Evolutionary conservation across 2,888 invertebrate species (phyloP).

Genomic region (Arrhopalites spinosus): DNA sequence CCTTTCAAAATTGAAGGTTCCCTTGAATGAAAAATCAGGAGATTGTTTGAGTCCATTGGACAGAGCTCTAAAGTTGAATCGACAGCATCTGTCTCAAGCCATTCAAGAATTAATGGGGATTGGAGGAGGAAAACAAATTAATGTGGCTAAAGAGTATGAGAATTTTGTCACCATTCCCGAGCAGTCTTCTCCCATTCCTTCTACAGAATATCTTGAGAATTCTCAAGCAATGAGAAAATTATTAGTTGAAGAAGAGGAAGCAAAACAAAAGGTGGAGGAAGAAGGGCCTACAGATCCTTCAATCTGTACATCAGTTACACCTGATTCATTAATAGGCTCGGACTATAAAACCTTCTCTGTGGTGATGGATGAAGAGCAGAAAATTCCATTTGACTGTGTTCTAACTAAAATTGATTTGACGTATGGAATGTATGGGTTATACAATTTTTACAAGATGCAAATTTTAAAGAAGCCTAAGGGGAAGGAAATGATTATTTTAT

Average conservation of each 20-base stretch:
- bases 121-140: slow-evolving; percentile 10
- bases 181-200: background rate
- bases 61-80: slow-evolving; percentile 1
- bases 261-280: slow-evolving; percentile 21
- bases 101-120: slow-evolving; percentile 33
- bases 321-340: slow-evolving; percentile 42
- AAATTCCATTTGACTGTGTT: slow-evolving; percentile 60
- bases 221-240: slow-evolving; percentile 39
- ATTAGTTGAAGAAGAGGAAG: slow-evolving; percentile 22
- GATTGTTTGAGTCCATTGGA: background rate
- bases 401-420: slow-evolving; percentile 62
- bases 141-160: slow-evolving; percentile 14
- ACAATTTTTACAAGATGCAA: slow-evolving; percentile 65
- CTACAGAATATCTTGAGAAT: background rate
- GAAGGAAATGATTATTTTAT: slow-evolving; percentile 60
- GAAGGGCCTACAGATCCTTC: background rate
- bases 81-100: slow-evolving; percentile 13
- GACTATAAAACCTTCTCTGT: slow-evolving; percentile 56
- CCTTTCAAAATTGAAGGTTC: background rate
- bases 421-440: slow-evolving; percentile 61
- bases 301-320: too few species aligned
- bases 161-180: background rate
- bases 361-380: slow-evolving; percentile 58
- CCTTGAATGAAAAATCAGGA: too few species aligned
- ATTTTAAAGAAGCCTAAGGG: slow-evolving; percentile 57